Base-by-base conservation (phyloP, 2,888 invertebrate species). In the Muschampia plurimacula region DNA sequence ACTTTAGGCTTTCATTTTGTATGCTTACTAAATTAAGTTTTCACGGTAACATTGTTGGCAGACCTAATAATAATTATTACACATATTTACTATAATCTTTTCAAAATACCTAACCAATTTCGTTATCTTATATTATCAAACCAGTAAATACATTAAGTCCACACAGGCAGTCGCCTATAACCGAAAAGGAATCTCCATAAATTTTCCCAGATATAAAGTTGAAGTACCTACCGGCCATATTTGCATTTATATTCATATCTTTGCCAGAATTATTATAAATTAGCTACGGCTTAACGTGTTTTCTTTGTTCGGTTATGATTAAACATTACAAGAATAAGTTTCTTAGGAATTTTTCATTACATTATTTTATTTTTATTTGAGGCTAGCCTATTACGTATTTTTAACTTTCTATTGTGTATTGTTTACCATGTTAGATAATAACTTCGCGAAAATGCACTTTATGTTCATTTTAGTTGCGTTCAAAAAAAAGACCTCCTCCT, bases 301-400 rank as follows among this genome's bases (percentile, higher is more conserved):
- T 65, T 65, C 49, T 65, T 12, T 65, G 64, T 65, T 49, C 64
- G n/a, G 49, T 65, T 49, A 65, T 49, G 46, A 65, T 46, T 8
- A 65, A 49, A 65, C 49, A 65, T 65, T 65, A 65, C 64, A 32
- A 49, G 32, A 65, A 65, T 49, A 65, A 65, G 64, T 49, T 65
- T 64, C 46, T 64, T 28, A 64, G 64, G 13, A 64, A 64, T 8
- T 44, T 64, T 64, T 44, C 64, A 22, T 46, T 46, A 64, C 44
- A 64, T 64, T 64, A 64, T 15, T 44, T 44, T 64, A 28, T 44
- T 10, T 44, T 22, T 41, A 22, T 46, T 46, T 46, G 9, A 32
- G 32, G 22, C 9, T 41, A 6, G 44, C 12, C n/a, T 28, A 28
- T 64, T 46, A 15, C n/a, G 55, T 32, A 3, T 3, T 32, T 32